Conservation (phyloP, 2,113 vertebrate species). For the Mirounga angustirostris region DNA sequence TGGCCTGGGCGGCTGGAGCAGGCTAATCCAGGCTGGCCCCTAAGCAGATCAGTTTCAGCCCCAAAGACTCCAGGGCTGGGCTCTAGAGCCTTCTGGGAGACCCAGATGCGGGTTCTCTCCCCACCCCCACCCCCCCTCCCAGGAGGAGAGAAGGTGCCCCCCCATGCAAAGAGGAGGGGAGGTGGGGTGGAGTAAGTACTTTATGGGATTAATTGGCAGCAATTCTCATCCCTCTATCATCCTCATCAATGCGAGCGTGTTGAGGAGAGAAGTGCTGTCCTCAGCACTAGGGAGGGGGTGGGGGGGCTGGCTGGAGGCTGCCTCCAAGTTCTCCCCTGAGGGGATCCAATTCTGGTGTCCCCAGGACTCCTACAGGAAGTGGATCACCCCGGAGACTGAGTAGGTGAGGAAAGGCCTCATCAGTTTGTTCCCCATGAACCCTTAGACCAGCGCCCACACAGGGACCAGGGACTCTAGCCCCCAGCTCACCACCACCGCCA, state of each 20-base stretch:
- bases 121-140: background rate
- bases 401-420: background rate
- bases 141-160: background rate
- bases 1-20: background rate
- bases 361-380: background rate
- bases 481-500: rapidly evolving
- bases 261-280: conserved; percentile 59
- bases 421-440: background rate
- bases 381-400: background rate
- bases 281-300: conserved; percentile 61
- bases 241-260: conserved; percentile 83
- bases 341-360: background rate
- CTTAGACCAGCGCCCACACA: background rate
- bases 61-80: background rate
- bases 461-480: background rate
- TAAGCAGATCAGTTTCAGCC: conserved; percentile 79
- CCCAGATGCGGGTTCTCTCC: background rate
- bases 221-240: conserved; percentile 89
- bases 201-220: conserved; percentile 94
- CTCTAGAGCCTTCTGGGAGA: background rate
- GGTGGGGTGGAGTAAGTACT: conserved; percentile 93
- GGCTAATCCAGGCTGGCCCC: conserved; percentile 68
- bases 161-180: conserved; percentile 74
- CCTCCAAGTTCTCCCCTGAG: background rate
- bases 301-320: background rate